Conservation (phyloP, 2,888 invertebrate genomes). For the Diplolepis rosae region DNA sequence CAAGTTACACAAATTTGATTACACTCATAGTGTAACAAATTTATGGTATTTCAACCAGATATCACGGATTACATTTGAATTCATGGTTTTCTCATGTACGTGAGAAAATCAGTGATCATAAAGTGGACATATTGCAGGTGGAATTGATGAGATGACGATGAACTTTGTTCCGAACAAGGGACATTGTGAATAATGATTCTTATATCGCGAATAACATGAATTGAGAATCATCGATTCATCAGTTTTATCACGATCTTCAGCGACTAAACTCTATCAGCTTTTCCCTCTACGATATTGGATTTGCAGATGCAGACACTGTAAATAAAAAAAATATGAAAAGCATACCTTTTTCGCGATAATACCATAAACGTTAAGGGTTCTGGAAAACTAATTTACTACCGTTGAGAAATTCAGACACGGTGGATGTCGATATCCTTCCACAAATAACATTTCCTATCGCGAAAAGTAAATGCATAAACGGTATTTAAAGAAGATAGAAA, state of each 20-base stretch:
- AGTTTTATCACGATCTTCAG: constrained; percentile 6
- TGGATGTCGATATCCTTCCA: neutral
- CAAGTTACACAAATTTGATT: constrained; percentile 4
- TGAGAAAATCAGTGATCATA: constrained; percentile 3
- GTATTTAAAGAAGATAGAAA: neutral
- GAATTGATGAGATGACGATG: constrained; percentile 20
- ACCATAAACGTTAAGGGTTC: neutral
- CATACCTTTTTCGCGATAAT: neutral
- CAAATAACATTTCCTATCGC: constrained; percentile 7
- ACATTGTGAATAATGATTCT: constrained; percentile 12
- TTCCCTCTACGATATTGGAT: neutral
- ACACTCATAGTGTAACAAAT: neutral
- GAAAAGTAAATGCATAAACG: neutral
- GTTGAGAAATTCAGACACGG: neutral
- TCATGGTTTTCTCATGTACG: neutral
- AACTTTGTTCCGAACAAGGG: constrained; percentile 15
- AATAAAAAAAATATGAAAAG: neutral
- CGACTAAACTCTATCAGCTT: neutral
- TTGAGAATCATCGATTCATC: constrained; percentile 14
- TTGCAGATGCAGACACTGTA: neutral
- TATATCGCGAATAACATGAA: constrained; percentile 9
- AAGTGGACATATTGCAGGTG: constrained; percentile 21
- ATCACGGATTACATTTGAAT: constrained; percentile 23
- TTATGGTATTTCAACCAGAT: constrained; percentile 4
- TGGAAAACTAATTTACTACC: constrained; percentile 2